phyloP scores from a whole-genome alignment of 1,140 invertebrate species.

The Philotrypesis tridentata region DNA sequence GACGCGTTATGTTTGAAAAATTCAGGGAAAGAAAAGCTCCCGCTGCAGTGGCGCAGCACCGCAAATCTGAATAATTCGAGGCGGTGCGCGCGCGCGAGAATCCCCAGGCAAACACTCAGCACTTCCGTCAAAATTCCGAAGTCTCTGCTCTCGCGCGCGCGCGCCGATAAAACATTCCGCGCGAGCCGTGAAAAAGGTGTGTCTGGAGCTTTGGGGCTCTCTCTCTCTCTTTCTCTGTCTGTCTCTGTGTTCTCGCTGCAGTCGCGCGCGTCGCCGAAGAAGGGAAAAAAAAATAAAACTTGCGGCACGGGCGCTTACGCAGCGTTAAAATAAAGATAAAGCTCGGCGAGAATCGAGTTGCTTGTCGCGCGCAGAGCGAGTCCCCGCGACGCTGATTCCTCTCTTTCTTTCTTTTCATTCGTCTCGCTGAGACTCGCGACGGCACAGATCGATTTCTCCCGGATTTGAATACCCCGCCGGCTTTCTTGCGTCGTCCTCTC shows the following conservation, averaged over 20 bases:
- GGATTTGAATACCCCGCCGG: not conserved
- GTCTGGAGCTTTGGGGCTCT: no score
- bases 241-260: no score
- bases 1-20: no score
- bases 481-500: not conserved
- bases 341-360: not conserved
- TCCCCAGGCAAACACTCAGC: not conserved
- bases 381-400: not conserved
- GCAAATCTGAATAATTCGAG: not conserved
- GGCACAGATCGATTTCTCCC: not conserved
- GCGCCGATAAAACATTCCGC: not conserved
- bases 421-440: not conserved
- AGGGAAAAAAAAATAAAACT: not conserved
- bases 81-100: not conserved
- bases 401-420: not conserved
- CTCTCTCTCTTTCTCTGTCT: no score
- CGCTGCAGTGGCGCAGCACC: no score
- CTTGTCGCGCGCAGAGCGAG: not conserved
- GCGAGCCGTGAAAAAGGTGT: not conserved
- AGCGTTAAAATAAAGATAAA: constrained; percentile 3
- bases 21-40: not conserved
- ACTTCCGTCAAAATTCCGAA: not conserved
- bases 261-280: no score
- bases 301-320: not conserved
- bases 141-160: not conserved